phyloP scores from a whole-genome alignment of 2,113 vertebrate species.

The Ictidomys tridecemlineatus region DNA sequence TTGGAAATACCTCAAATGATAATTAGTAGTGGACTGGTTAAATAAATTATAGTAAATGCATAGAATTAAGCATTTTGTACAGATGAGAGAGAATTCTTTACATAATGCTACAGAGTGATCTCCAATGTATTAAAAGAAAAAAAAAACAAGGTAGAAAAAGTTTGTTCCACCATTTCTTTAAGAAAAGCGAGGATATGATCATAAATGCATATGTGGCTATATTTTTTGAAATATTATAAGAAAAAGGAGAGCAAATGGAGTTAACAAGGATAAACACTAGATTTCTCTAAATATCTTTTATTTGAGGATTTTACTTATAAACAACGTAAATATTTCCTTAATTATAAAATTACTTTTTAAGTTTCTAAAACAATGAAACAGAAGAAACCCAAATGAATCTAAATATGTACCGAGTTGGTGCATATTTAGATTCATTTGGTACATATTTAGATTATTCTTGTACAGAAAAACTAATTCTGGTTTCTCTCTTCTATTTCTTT shows the following conservation, averaged over 20 bases:
- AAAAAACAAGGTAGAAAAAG: background rate
- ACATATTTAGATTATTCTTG: background rate
- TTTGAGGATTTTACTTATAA: constrained; percentile 54
- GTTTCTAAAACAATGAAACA: background rate
- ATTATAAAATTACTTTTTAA: background rate
- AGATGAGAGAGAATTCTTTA: background rate
- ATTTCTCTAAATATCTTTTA: background rate
- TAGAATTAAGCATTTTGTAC: background rate
- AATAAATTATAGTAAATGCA: background rate
- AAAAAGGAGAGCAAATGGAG: background rate
- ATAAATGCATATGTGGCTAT: background rate
- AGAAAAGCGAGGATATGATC: background rate
- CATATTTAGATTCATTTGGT: too few species aligned
- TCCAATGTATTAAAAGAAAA: background rate
- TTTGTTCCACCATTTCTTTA: background rate
- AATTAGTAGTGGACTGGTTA: background rate
- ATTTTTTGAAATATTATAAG: background rate
- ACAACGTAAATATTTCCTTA: background rate
- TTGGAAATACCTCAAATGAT: background rate
- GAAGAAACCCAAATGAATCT: background rate
- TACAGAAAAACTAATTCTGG: background rate
- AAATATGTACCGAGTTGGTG: background rate
- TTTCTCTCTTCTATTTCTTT: background rate
- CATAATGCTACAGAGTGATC: background rate
- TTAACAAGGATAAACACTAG: background rate